Percentiles rank a stretch among this genome's conserved stretches.
Evolutionary conservation across 30 jellyfish, hydroid and myxozoan genomes (phyloP).

Genomic region (Aurelia aurita complex sp. Pacific): DNA sequence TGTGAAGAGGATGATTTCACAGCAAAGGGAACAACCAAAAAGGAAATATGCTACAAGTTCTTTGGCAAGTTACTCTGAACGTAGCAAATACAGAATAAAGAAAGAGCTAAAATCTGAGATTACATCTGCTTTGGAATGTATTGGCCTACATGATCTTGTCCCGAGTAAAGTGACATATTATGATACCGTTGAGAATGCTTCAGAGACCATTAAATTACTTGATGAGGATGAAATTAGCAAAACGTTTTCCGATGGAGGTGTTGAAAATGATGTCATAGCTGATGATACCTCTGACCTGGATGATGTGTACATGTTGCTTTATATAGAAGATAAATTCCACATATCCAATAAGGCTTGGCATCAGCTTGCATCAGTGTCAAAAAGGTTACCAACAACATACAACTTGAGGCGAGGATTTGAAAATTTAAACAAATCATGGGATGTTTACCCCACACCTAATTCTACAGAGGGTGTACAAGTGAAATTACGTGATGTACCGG

Average conservation of each 20-base stretch:
- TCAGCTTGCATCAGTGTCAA: constrained; percentile 5
- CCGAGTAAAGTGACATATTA: constrained; percentile 7
- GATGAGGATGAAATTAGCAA: neutral
- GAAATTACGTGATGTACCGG: neutral
- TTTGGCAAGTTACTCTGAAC: constrained; percentile 13
- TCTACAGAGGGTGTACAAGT: constrained; percentile 31
- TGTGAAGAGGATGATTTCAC: neutral
- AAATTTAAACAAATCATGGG: neutral
- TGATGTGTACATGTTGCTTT: neutral
- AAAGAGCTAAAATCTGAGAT: constrained; percentile 1
- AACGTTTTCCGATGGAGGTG: neutral
- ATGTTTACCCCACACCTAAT: constrained; percentile 16
- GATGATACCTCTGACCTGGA: neutral
- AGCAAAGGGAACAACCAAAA: neutral
- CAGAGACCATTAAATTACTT: neutral
- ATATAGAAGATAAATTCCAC: constrained; percentile 21
- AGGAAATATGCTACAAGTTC: neutral
- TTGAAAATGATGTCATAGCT: neutral
- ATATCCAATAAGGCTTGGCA: constrained; percentile 26
- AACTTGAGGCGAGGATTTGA: neutral
- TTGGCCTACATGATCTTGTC: constrained; percentile 35
- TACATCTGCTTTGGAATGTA: constrained; percentile 2
- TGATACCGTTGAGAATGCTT: neutral
- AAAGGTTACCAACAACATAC: constrained; percentile 15
- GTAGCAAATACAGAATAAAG: constrained; percentile 13